phyloP scores from a whole-genome alignment of 1,140 invertebrate genomes.

The Melanaphis sacchari region DNA sequence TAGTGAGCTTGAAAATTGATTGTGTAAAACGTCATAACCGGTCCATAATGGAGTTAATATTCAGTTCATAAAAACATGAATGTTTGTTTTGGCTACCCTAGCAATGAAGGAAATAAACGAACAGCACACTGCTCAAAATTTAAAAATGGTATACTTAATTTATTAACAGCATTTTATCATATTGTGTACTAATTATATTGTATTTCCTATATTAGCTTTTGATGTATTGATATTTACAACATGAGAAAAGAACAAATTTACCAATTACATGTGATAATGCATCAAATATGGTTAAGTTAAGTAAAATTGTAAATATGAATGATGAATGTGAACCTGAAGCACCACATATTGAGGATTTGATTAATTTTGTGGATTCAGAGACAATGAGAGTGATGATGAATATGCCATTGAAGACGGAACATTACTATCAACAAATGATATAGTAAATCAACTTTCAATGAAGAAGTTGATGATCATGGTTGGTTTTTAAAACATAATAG shows the following conservation, averaged over 20 bases:
- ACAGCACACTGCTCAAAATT: background rate
- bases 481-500: too few species aligned
- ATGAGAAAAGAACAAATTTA: background rate
- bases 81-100: background rate
- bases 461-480: too few species aligned
- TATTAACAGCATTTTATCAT: background rate
- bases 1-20: conserved; percentile 12
- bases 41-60: conserved; percentile 8
- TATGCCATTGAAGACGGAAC: too few species aligned
- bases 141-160: background rate
- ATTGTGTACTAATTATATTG: background rate
- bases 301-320: too few species aligned
- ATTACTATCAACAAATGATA: too few species aligned
- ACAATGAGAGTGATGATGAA: too few species aligned
- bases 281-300: background rate
- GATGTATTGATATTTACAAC: background rate
- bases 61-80: conserved; percentile 14
- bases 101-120: background rate
- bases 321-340: too few species aligned
- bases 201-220: conserved; percentile 12
- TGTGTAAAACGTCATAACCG: background rate
- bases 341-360: too few species aligned
- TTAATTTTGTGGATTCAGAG: too few species aligned
- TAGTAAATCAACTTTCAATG: too few species aligned
- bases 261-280: conserved; percentile 8